Percentiles rank a stretch among this genome's conserved stretches.
These are phyloP conservation scores for Augochlora pura DNA, from an alignment of 1,140 invertebrate species.

Conservation along the genomic window DNA sequence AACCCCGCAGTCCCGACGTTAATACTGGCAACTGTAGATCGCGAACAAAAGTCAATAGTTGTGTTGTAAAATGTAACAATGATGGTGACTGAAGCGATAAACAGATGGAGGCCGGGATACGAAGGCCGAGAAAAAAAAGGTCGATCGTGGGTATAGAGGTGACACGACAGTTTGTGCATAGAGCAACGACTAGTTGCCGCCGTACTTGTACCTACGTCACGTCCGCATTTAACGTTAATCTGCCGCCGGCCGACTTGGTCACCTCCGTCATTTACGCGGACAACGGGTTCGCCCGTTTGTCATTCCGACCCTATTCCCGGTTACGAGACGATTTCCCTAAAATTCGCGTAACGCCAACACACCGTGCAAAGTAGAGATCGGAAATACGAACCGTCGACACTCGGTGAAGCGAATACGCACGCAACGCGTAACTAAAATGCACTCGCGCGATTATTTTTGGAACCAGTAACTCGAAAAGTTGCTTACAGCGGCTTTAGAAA, in stretches of 20 bases:
- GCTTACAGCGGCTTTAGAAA: no score
- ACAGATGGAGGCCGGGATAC: slow-evolving; percentile 1
- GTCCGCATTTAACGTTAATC: slow-evolving; percentile 78
- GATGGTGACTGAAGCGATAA: background rate
- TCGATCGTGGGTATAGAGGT: slow-evolving; percentile 30
- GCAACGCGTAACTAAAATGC: no score
- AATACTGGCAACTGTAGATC: no score
- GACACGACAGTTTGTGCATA: slow-evolving; percentile 16
- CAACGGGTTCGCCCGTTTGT: slow-evolving; percentile 2
- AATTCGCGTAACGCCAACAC: background rate
- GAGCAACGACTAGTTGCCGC: slow-evolving; percentile 35
- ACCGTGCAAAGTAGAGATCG: no score
- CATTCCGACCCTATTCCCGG: background rate
- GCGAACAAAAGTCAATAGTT: background rate
- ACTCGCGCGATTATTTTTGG: background rate
- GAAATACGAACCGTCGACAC: no score
- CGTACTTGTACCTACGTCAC: slow-evolving; percentile 71
- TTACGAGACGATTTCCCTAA: background rate
- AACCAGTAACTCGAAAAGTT: background rate
- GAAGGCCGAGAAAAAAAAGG: slow-evolving; percentile 23
- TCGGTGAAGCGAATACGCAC: no score
- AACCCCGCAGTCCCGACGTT: no score
- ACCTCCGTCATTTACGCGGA: slow-evolving; percentile 46
- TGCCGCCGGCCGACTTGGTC: slow-evolving; percentile 51
- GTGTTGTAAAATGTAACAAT: background rate